phyloP scores from a whole-genome alignment of 2,888 invertebrate genomes.

The Trichacis sp. region DNA sequence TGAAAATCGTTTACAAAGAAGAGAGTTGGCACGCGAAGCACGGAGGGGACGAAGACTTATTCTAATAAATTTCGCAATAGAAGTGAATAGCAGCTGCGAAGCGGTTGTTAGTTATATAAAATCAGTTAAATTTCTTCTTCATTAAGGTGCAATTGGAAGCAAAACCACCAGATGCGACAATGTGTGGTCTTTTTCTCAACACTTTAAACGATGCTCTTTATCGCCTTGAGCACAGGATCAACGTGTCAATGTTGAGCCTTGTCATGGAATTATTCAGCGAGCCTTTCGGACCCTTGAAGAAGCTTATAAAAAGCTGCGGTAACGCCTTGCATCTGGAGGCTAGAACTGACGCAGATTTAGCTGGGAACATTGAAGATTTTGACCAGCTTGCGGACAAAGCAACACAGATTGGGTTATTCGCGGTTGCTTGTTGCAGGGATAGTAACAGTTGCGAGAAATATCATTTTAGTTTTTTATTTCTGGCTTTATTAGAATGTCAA shows the following conservation, averaged over 20 bases:
- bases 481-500: no score
- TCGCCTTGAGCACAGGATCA: constrained; percentile 76
- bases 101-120: no score
- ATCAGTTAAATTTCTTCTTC: no score
- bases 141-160: constrained; percentile 51
- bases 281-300: constrained; percentile 59
- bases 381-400: constrained; percentile 78
- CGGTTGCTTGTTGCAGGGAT: constrained; percentile 74
- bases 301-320: constrained; percentile 62
- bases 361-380: constrained; percentile 73
- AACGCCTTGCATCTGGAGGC: constrained; percentile 54
- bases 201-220: constrained; percentile 75
- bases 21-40: no score
- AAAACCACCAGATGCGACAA: constrained; percentile 68
- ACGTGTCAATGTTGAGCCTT: constrained; percentile 74
- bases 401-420: constrained; percentile 78
- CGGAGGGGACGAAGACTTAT: no score
- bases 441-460: no score
- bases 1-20: no score
- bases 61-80: no score
- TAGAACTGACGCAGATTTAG: constrained; percentile 67
- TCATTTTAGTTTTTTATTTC: no score
- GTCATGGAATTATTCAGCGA: constrained; percentile 70
- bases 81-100: no score
- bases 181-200: constrained; percentile 74